Percentiles rank a stretch among this genome's conserved stretches.
Conservation (phyloP, 2,113 vertebrate genomes). For the Toxostoma redivivum region DNA sequence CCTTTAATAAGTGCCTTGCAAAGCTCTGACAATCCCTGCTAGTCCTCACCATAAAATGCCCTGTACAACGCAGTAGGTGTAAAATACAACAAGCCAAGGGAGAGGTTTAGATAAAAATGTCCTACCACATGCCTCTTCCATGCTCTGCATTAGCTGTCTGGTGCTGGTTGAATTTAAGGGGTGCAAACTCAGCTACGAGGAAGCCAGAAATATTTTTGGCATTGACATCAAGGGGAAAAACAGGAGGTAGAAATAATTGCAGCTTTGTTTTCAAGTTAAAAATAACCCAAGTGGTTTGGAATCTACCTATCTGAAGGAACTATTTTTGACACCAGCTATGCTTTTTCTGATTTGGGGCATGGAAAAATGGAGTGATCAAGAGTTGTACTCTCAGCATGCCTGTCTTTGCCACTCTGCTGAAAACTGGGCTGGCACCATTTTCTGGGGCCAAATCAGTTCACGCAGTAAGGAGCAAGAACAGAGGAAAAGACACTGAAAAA, state of each 20-base stretch:
- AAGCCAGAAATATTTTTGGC: neutral
- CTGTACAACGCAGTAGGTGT: neutral
- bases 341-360: neutral
- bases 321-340: neutral
- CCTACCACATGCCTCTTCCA: neutral
- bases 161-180: neutral
- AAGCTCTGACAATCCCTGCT: neutral
- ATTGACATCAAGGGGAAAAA: neutral
- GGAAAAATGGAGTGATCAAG: neutral
- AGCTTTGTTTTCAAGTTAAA: conserved; percentile 5
- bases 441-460: neutral
- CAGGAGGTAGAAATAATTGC: neutral
- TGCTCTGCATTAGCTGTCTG: neutral
- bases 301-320: neutral
- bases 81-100: neutral
- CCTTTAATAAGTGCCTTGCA: neutral
- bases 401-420: neutral
- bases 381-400: neutral
- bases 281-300: neutral
- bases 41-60: neutral
- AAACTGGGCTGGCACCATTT: neutral
- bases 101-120: neutral
- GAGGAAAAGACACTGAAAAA: neutral
- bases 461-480: neutral
- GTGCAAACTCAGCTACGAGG: neutral